These are phyloP conservation scores for Sinodicranocentrus sp. DNA, from an alignment of 2,888 invertebrate species.

Conservation along the genomic window DNA sequence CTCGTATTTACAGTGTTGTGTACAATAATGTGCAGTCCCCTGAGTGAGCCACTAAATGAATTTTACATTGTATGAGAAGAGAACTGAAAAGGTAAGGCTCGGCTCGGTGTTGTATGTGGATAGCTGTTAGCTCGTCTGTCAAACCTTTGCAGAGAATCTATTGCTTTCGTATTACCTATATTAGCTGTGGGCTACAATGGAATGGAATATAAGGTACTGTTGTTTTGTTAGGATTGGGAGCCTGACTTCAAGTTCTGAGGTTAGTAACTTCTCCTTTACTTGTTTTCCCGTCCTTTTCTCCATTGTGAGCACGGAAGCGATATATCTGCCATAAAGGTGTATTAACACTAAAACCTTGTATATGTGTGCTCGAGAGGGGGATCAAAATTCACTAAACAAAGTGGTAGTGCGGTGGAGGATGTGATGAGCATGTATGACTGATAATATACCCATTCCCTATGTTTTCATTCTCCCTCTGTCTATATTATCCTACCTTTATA, in stretches of 20 bases:
- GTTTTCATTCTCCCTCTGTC: neutral
- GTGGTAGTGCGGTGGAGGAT: conserved; percentile 12
- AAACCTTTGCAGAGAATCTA: conserved; percentile 5
- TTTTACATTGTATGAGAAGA: conserved; percentile 28
- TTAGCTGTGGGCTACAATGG: neutral
- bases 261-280: conserved; percentile 49
- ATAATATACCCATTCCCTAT: neutral
- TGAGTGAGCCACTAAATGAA: conserved; percentile 22
- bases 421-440: conserved; percentile 49
- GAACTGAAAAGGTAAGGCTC: no score
- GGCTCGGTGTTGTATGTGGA: no score
- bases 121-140: no score
- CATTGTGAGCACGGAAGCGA: conserved; percentile 48
- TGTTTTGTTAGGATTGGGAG: conserved; percentile 25
- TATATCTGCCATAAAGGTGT: conserved; percentile 32
- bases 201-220: conserved; percentile 21
- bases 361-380: conserved; percentile 20
- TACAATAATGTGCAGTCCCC: neutral
- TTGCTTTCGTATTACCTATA: neutral
- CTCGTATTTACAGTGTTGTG: conserved; percentile 38
- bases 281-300: neutral
- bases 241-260: conserved; percentile 43
- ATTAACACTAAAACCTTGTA: conserved; percentile 19
- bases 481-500: conserved; percentile 9
- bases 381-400: conserved; percentile 52